Conservation (phyloP, 2,113 vertebrate species). For the Brachirus orientalis region DNA sequence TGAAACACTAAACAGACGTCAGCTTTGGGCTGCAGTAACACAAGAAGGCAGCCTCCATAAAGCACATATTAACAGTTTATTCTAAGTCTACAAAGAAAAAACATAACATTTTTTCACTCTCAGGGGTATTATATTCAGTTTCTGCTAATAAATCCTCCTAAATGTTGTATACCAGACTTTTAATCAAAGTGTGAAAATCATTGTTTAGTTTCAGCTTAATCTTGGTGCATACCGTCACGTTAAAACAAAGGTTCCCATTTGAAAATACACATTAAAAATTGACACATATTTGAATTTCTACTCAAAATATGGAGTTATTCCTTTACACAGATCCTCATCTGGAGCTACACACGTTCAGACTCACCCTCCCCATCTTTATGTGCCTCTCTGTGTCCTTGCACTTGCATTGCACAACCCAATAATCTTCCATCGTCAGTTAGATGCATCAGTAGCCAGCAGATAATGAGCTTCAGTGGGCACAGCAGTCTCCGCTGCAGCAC, state of each 20-base stretch:
- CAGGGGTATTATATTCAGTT: too few relatives aligned
- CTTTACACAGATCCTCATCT: neutral
- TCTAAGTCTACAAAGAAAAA: too few relatives aligned
- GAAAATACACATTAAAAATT: neutral
- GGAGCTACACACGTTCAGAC: neutral
- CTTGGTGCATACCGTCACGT: too few relatives aligned
- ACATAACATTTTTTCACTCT: too few relatives aligned
- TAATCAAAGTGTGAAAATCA: too few relatives aligned
- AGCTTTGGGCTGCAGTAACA: too few relatives aligned
- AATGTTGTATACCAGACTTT: too few relatives aligned
- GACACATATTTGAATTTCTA: neutral
- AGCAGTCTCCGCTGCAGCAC: slow-evolving; percentile 33
- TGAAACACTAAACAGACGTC: too few relatives aligned
- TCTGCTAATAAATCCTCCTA: too few relatives aligned
- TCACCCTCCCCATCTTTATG: neutral
- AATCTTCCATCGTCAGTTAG: slow-evolving; percentile 1
- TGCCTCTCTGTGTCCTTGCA: neutral
- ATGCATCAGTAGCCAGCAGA: slow-evolving; percentile 22
- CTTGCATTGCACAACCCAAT: slow-evolving; percentile 10
- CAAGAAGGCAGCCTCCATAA: too few relatives aligned
- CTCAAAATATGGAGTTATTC: neutral
- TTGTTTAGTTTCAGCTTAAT: too few relatives aligned
- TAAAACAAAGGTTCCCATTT: neutral
- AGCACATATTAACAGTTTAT: too few relatives aligned
- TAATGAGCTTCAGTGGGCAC: slow-evolving; percentile 16